A percentile compares a stretch with the other conserved stretches of the same genome.
Evolutionary conservation across 2,113 vertebrate genomes (phyloP).

Genomic region (Sinosuthora webbiana): DNA sequence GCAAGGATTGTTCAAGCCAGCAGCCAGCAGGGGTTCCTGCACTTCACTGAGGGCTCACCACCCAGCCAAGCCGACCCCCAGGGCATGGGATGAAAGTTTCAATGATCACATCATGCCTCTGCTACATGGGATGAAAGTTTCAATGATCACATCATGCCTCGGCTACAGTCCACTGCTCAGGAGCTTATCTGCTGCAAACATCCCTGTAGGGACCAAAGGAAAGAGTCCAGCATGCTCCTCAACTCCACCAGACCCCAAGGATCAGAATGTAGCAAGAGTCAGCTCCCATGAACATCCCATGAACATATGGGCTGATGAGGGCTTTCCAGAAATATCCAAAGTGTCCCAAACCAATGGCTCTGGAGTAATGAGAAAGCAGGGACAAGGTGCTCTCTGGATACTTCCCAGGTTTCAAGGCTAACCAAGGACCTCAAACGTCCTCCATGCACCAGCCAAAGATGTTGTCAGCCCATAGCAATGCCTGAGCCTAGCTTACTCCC

Average conservation of each 20-base stretch:
- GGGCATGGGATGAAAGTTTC: background rate
- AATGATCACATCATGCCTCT: background rate
- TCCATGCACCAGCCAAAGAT: background rate
- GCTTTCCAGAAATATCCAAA: background rate
- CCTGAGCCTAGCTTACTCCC: background rate
- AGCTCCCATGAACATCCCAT: background rate
- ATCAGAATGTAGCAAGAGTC: background rate
- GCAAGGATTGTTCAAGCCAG: background rate
- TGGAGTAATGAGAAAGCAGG: background rate
- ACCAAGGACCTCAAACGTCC: background rate
- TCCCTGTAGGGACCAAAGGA: background rate
- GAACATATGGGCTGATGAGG: background rate
- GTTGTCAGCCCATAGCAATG: background rate
- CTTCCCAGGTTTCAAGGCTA: background rate
- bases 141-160: background rate
- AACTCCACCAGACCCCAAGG: background rate
- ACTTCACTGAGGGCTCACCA: background rate
- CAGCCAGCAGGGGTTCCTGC: background rate
- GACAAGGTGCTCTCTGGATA: background rate
- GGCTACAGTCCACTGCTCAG: rapidly evolving
- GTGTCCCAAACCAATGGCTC: background rate
- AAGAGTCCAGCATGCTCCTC: rapidly evolving
- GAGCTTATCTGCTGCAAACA: background rate
- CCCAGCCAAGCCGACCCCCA: background rate
- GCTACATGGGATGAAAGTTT: background rate